A percentile compares a stretch with the other conserved stretches of the same genome.
phyloP scores from a whole-genome alignment of 2,113 vertebrate genomes.

The Nestor notabilis region DNA sequence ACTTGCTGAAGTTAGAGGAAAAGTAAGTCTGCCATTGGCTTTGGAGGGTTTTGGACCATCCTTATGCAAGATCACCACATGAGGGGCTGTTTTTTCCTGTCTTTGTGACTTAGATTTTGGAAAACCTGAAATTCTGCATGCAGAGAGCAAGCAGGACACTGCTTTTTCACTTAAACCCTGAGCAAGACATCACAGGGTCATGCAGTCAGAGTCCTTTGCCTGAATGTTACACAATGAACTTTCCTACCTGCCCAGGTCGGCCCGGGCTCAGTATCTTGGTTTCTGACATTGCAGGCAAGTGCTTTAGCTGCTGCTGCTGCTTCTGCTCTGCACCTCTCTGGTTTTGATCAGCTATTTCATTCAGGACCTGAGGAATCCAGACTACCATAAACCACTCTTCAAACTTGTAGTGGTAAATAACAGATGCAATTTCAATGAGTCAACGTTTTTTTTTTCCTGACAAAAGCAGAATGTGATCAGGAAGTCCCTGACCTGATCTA shows the following conservation, averaged over 20 bases:
- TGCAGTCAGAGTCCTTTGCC: background rate
- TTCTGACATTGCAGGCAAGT: background rate
- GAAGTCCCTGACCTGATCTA: slow-evolving; percentile 30
- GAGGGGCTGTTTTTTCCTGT: background rate
- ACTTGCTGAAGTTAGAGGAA: background rate
- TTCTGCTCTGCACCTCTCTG: background rate
- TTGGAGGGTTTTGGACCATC: background rate
- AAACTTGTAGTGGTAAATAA: background rate
- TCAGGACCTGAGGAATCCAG: background rate
- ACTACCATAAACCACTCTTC: background rate
- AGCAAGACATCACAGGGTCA: background rate
- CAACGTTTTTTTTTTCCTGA: background rate
- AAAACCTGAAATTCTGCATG: background rate
- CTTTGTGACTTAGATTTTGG: background rate
- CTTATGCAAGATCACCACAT: background rate
- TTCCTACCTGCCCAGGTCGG: background rate
- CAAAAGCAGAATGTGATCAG: background rate
- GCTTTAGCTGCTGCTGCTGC: background rate
- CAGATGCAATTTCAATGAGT: background rate
- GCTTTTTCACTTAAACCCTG: background rate
- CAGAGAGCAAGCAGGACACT: background rate
- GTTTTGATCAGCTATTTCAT: background rate
- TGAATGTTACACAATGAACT: background rate
- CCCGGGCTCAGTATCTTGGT: background rate
- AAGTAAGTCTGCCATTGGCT: background rate